These are phyloP conservation scores for Trachurus trachurus DNA, from an alignment of 2,797 vertebrate genomes.

Conservation along the genomic window DNA sequence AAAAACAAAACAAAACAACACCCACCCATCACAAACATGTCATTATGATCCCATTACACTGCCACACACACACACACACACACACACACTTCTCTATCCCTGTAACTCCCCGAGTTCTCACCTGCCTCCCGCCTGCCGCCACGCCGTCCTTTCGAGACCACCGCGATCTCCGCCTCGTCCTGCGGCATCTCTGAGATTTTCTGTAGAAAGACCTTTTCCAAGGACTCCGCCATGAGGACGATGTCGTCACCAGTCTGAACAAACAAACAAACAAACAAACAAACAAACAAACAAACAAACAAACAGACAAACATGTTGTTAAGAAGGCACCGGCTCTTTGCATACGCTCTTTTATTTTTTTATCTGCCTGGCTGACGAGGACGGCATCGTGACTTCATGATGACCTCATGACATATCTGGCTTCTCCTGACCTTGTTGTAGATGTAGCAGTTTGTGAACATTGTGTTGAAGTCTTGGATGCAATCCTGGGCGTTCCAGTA, in stretches of 20 bases:
- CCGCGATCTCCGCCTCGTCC: constrained; percentile 91
- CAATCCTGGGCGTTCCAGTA: constrained; percentile 97
- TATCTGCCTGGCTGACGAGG: background rate
- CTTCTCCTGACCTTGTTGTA: constrained; percentile 92
- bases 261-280: constrained; percentile 45
- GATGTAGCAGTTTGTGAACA: constrained; percentile 99
- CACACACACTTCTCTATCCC: background rate
- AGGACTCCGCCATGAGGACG: constrained; percentile 94
- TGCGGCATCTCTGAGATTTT: constrained; percentile 95
- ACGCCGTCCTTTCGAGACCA: constrained; percentile 90
- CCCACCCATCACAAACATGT: background rate
- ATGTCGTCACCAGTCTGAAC: constrained; percentile 93
- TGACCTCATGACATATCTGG: background rate
- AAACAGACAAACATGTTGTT: constrained; percentile 46
- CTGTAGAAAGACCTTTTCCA: constrained; percentile 94
- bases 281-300: constrained; percentile 48
- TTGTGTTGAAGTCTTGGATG: constrained; percentile 98
- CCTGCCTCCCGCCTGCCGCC: constrained; percentile 89
- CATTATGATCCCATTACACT: background rate
- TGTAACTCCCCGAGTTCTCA: constrained; percentile 49
- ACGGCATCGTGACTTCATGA: background rate
- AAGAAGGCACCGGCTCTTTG: background rate
- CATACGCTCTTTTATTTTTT: background rate
- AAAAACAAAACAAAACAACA: too few relatives aligned
- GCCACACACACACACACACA: too few relatives aligned